Percentiles rank a stretch among this genome's conserved stretches.
These are phyloP conservation scores for Globia sparganii DNA, from an alignment of 2,888 invertebrate genomes.

Conservation along the genomic window DNA sequence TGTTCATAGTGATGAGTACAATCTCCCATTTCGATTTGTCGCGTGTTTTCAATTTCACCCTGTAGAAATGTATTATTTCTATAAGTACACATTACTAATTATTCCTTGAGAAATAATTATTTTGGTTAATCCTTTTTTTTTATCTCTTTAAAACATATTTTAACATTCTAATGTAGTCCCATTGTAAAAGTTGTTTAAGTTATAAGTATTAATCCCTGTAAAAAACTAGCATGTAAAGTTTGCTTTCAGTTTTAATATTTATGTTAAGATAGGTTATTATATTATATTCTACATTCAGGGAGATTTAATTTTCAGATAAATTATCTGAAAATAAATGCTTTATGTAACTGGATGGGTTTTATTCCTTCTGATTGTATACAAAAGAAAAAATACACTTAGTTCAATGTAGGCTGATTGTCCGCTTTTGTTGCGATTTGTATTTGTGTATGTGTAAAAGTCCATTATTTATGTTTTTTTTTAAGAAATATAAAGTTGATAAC, in stretches of 20 bases:
- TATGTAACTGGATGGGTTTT: not conserved
- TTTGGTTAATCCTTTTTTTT: not conserved
- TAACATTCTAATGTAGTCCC: too few relatives aligned
- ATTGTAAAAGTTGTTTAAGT: not conserved
- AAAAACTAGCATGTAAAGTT: not conserved
- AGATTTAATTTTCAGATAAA: not conserved
- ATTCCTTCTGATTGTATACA: not conserved
- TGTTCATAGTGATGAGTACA: too few relatives aligned
- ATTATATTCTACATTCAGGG: not conserved
- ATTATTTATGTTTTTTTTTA: not conserved
- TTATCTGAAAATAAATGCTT: not conserved
- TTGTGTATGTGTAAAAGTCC: constrained; percentile 21
- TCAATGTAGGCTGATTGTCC: not conserved
- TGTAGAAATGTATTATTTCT: too few relatives aligned
- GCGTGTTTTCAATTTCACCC: too few relatives aligned
- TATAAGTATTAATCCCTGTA: not conserved
- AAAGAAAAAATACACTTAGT: not conserved
- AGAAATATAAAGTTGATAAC: not conserved
- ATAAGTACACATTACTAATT: too few relatives aligned
- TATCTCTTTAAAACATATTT: not conserved
- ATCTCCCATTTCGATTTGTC: too few relatives aligned
- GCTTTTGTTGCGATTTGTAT: constrained; percentile 6
- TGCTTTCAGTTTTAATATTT: not conserved
- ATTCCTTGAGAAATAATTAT: too few relatives aligned
- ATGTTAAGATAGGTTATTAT: not conserved